phyloP scores from a whole-genome alignment of 2,888 invertebrate genomes.

The Coenonympha glycerion region DNA sequence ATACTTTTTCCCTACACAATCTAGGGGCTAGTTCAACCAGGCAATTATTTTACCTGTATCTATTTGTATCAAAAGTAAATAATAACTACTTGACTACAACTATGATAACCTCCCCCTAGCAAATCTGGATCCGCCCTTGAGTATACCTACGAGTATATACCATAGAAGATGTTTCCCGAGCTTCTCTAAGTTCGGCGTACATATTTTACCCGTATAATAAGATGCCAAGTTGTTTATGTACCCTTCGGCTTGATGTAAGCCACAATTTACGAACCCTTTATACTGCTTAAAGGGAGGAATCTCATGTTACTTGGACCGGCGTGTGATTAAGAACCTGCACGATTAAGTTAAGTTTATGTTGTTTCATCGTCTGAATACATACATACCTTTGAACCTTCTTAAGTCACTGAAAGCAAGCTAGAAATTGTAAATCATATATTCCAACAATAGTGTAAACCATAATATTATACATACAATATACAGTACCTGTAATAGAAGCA shows the following conservation, averaged over 20 bases:
- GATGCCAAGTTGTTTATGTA: slow-evolving; percentile 9
- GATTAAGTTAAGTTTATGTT: background rate
- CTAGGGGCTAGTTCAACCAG: no score
- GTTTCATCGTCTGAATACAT: no score
- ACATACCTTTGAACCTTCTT: no score
- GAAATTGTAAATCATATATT: no score
- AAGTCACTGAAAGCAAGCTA: no score
- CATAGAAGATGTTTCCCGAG: background rate
- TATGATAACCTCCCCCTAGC: no score
- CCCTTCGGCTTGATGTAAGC: slow-evolving; percentile 2
- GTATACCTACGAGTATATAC: background rate
- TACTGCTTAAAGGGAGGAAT: background rate
- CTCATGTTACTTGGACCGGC: background rate
- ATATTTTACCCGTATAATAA: background rate
- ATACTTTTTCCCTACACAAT: no score
- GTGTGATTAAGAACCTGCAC: background rate
- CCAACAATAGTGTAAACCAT: no score
- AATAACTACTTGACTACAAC: no score
- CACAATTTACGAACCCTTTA: slow-evolving; percentile 12
- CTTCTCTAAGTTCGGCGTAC: background rate
- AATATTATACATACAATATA: background rate
- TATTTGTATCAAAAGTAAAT: no score
- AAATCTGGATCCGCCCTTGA: no score
- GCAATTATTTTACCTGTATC: no score
- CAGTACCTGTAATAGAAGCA: background rate